Base-by-base conservation (phyloP, 2,888 invertebrate genomes). In the Ctena decussata region DNA sequence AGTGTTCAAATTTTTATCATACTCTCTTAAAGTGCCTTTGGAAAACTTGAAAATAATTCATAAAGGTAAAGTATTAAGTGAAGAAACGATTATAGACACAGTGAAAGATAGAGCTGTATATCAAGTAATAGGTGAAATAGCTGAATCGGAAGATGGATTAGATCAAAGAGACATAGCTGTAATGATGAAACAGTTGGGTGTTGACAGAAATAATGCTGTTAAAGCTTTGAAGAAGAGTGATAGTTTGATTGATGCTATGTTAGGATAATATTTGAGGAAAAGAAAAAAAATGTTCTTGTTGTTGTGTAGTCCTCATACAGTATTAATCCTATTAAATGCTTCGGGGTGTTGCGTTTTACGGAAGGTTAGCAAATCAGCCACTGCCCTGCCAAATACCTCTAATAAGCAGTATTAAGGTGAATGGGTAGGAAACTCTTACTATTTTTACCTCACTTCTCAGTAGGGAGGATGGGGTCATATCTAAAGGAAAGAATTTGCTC, bases 11-110 rank as follows among this genome's bases (percentile, higher is more conserved):
- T 75, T 88, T 49, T 80, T 94, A 21, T 84, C 93, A 8, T 78
- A 86, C 74, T 49, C 73, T n/a, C 41, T 92, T 11, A 77, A 85
- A 46, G 87, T 94, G 75, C 93, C 94, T n/a, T 77, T 92, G 8
- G 92, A 93, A 82, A 92, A 91, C 27, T 27, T 94, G 24, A 94
- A 93, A 79, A 72, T 94, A 8, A 94, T 94, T 65, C 90, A 93
- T 81, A 93, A 93, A 89, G 94, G 94, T 3, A 94, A 91, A 76
- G 71, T 91, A 15, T 57, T 93, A 53, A 90, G 77, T 18, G 44
- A 37, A 53, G 91, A 92, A 6, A 91, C 74, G 30, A 87, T 93
- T 8, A 46, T 35, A 11, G 89, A 88, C 35, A 84, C 81, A 30
- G 35, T 93, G 5, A 77, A 80, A 60, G 80, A 89, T n/a, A 92